These are phyloP conservation scores for Trachops cirrhosus DNA, from an alignment of 2,797 vertebrate genomes.

Conservation along the genomic window DNA sequence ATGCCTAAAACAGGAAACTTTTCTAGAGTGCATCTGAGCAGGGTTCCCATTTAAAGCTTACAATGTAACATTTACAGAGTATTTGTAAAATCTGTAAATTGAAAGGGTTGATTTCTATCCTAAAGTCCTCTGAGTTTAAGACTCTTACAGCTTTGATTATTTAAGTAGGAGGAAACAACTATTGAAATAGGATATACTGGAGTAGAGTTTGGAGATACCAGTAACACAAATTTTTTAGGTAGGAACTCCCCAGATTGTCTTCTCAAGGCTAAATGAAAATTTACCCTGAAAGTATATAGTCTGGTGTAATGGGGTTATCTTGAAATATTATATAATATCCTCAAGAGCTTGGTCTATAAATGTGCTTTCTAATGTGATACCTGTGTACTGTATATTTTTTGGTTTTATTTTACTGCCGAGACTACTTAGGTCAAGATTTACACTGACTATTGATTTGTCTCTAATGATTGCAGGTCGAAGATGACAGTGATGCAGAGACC, in stretches of 20 bases:
- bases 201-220: not conserved
- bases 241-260: not conserved
- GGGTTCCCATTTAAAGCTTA: not conserved
- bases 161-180: not conserved
- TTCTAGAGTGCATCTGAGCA: not conserved
- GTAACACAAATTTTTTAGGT: not conserved
- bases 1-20: not conserved
- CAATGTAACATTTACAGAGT: not conserved
- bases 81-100: constrained; percentile 18
- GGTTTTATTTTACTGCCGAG: not conserved
- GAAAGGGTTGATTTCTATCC: not conserved
- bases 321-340: not conserved
- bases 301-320: not conserved
- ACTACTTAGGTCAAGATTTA: not conserved
- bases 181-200: not conserved
- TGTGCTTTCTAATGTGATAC: not conserved
- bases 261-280: not conserved
- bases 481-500: constrained; percentile 74
- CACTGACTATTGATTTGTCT: constrained; percentile 47
- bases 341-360: not conserved
- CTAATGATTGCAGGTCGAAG: constrained; percentile 75
- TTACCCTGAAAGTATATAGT: not conserved
- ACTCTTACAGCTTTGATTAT: not conserved
- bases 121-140: constrained; percentile 14
- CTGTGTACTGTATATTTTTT: not conserved